Conservation (phyloP, 53 echinoderm and acorn worm species). For the Temnopleurus reevesii region DNA sequence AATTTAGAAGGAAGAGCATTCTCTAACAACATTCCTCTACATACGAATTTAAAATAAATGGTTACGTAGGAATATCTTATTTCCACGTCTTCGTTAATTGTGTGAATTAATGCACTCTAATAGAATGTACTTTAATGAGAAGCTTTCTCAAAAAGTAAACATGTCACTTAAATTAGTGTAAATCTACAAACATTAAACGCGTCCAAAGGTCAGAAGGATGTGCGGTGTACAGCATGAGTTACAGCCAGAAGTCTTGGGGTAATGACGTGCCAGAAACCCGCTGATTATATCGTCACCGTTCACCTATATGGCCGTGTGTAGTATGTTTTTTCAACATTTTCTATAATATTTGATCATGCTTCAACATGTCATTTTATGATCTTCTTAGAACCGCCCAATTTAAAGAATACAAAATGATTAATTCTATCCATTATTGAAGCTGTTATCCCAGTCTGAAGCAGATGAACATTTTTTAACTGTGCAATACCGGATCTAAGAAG, state of each 20-base stretch:
- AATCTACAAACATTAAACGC: neutral
- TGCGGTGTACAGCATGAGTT: neutral
- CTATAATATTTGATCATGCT: too few relatives aligned
- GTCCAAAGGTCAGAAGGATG: constrained; percentile 22
- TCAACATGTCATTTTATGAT: too few relatives aligned
- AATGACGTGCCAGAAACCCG: neutral
- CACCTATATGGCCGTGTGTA: neutral
- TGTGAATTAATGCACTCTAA: constrained; percentile 22
- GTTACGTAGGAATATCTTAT: neutral
- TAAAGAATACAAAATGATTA: too few relatives aligned
- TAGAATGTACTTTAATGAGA: neutral
- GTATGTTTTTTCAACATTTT: neutral
- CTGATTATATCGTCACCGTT: neutral
- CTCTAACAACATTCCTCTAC: neutral
- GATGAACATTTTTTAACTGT: too few relatives aligned
- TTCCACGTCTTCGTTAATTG: neutral
- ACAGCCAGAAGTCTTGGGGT: constrained; percentile 6
- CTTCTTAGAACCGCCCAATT: too few relatives aligned
- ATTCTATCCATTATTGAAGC: too few relatives aligned
- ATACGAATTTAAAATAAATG: too few relatives aligned
- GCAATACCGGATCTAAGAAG: too few relatives aligned
- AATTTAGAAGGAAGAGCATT: neutral
- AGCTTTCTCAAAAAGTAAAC: constrained; percentile 1
- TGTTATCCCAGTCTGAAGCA: too few relatives aligned
- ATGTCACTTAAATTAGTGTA: neutral